Base-by-base conservation (phyloP, 92 coral and sea anemone genomes). In the Chrysogorgia sp. region DNA sequence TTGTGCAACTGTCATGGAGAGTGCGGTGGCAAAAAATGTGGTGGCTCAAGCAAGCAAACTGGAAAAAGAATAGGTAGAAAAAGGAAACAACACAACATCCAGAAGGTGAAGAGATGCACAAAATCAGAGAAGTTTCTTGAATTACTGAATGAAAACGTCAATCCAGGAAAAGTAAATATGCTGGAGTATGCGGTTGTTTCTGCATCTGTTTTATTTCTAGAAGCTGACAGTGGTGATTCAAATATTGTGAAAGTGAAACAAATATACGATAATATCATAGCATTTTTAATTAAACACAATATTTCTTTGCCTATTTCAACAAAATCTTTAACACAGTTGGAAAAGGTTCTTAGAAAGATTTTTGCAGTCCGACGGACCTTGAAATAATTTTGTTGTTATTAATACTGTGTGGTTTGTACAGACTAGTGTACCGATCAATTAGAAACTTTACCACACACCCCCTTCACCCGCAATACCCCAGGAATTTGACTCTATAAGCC, bases 21-120 rank as follows among this genome's bases (percentile, higher is more conserved):
- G 79, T 63, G 83, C 49, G 83, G 79, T 63, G 78, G 78, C 30
- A 72, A 63, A 40, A n/a, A n/a, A n/a, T n/a, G n/a, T n/a, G n/a
- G n/a, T n/a, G n/a, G n/a, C n/a, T n/a, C n/a, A n/a, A n/a, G 65
- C 3, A 52, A 49, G 80, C 50, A 17, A 17, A 9, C 10, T 9
- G 50, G 50, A 17, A 43, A 43, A 43, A 9, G 50, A 43, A 79
- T 49, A 41, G 64, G 40, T 19, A 79, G 83, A 40, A 79, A 52
- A 61, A 66, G 83, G 76, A 63, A 66, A 34, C 83, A 63, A 45
- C 76, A 79, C 79, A 63, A 50, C 28, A 61, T 26, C 8, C 83
- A 63, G 76, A 34, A 79, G 79, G 75, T 61, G 32, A 71, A 32
- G 50, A 28, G 76, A 72, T 8, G 50, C 50, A 43, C 10, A 43